Evolutionary conservation across 2,113 vertebrate genomes (phyloP), one percentile per base, ranked within the genome.

Genomic region (Phasianus colchicus): DNA sequence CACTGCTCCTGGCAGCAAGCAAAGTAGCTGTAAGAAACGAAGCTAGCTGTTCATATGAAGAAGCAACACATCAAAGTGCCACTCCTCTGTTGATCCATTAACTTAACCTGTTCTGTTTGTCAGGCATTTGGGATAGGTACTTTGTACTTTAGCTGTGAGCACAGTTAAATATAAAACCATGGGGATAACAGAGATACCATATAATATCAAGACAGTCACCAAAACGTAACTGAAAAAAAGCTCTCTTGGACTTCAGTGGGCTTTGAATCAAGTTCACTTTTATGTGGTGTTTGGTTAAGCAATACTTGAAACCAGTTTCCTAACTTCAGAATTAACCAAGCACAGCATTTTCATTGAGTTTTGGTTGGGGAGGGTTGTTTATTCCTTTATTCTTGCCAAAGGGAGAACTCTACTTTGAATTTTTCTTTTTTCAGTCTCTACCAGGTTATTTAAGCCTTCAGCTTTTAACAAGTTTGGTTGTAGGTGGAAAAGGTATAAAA

Each of bases 91-190:
- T 50, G 47, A 71, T 13, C 13, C 20, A 2, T 63, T 89, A 69
- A 58, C 47, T 85, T 66, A 25, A 34, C 38, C 60, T 80, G 48
- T 73, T 83, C 43, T 70, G 36, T 10, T 70, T 76, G 65, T 79
- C 82, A 60, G 21, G 22, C 29, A 34, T 71, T 74, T 50, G 45
- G 32, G 25, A n/a, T 50, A 29, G 11, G 88, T 79, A 76, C 34
- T 93, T 89, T 86, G 55, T 54, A 92, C 71, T 34, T 32, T n/a
- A 67, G 47, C 42, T 64, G 48, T 42, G 30, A 52, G 36, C 45
- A 79, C 18, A 55, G 60, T 66, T 89, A 89, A 85, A 83, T 72
- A 87, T 57, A 86, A 90, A 95, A 73, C 34, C 19, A 18, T 66
- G 45, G 27, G 36, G 42, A 12, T 54, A 29, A 60, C 34, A 61